Conservation (phyloP, 53 echinoderm and acorn worm genomes). For the Mesocentrotus franciscanus region DNA sequence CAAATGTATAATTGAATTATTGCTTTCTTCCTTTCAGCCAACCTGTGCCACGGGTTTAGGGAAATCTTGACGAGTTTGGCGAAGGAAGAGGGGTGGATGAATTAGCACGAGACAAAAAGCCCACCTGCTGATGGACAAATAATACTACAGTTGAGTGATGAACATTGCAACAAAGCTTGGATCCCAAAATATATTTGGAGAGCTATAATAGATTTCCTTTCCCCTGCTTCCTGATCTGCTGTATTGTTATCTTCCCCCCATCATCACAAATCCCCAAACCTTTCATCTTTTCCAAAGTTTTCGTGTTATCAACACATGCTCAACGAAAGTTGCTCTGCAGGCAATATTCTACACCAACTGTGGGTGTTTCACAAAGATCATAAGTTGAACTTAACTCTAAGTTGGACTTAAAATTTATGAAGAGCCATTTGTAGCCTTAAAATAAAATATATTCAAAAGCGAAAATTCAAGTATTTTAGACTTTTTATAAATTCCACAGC, state of each 20-base stretch:
- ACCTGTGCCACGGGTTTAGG: conserved; percentile 13
- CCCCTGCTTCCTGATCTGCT: neutral
- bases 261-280: neutral
- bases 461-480: too few relatives aligned
- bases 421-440: too few relatives aligned
- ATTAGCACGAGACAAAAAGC: neutral
- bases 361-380: too few relatives aligned
- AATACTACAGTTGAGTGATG: neutral
- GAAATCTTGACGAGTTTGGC: conserved; percentile 8
- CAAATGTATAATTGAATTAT: conserved; percentile 16
- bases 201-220: neutral
- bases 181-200: neutral
- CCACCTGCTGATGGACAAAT: neutral
- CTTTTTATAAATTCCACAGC: too few relatives aligned
- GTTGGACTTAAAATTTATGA: too few relatives aligned
- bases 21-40: neutral
- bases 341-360: too few relatives aligned
- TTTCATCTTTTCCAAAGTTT: too few relatives aligned
- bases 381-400: too few relatives aligned
- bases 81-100: conserved; percentile 13
- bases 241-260: neutral
- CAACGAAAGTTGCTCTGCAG: too few relatives aligned
- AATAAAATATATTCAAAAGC: too few relatives aligned
- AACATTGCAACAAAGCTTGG: neutral
- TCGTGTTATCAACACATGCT: too few relatives aligned